Evolutionary conservation across 2,797 vertebrate species (phyloP), one percentile per base, ranked within the genome.

Genomic region (Leptoclinus maculatus): DNA sequence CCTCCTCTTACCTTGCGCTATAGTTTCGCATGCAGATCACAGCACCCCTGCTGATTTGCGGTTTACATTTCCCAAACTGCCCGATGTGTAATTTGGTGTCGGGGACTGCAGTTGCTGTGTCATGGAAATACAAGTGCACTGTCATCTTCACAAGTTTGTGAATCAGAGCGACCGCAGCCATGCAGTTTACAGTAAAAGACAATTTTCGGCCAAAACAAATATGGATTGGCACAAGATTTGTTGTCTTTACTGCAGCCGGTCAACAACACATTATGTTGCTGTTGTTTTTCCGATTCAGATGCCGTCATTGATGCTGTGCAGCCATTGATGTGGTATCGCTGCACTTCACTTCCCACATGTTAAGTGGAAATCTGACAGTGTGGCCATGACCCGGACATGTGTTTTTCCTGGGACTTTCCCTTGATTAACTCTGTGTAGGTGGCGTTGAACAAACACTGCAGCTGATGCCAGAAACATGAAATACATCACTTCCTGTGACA

Each of bases 101-200:
- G 36, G 73, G 27, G 79, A 73, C 77, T 80, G 59, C 59, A 68
- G 64, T 45, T 79, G 71, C 84, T 19, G 53, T 86, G 83, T 90
- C 85, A 81, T 84, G 91, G 87, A 80, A 85, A 86, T n/a, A 84
- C 86, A 86, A 82, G 68, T 38, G 76, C 81, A 21, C 25, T 0
- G 54, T 89, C 91, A 90, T 88, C 80, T 64, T 74, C 82, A 82
- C 71, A 80, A 86, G 66, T 84, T 69, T 41, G 41, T 79, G 90
- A 91, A 83, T 88, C 88, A 89, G 81, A 77, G 66, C 29, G 2
- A 84, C 86, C 87, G 0, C 88, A 88, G 68, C 53, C 79, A 86
- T 71, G 79, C 66, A 16, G 79, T 76, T 90, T 92, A 84, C 84
- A 74, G 89, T 84, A 91, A 91, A 54, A 45, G 64, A 71, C 43